Evolutionary conservation across 2,888 invertebrate genomes (phyloP).

Genomic region (Stratiomys singularior): DNA sequence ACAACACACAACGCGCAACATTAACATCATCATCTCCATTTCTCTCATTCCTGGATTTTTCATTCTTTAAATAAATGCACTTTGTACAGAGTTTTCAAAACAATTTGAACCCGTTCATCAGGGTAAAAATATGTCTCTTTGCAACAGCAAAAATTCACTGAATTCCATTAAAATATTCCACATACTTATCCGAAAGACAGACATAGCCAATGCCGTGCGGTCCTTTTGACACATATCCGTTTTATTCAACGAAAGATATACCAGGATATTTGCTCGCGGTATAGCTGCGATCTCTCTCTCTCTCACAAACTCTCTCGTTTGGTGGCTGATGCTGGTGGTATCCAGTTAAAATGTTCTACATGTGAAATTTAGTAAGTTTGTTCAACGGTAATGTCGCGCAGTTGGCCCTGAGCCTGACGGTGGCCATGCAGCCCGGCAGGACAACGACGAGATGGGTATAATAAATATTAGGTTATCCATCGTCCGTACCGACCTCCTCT

Average conservation of each 20-base stretch:
- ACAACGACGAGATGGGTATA: conserved; percentile 4
- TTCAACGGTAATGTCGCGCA: neutral
- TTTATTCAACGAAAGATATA: too few relatives aligned
- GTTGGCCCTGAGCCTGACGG: neutral
- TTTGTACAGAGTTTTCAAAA: conserved; percentile 2
- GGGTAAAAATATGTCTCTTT: conserved; percentile 28
- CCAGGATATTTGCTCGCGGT: too few relatives aligned
- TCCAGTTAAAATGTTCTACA: neutral
- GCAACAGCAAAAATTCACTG: conserved; percentile 35
- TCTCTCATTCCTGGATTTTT: too few relatives aligned
- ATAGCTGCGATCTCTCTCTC: too few relatives aligned
- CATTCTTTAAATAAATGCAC: too few relatives aligned
- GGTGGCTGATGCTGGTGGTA: too few relatives aligned
- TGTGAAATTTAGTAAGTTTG: conserved; percentile 26
- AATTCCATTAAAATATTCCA: conserved; percentile 46
- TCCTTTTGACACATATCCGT: conserved; percentile 4
- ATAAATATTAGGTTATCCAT: conserved; percentile 18
- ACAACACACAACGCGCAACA: too few relatives aligned
- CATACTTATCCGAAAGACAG: conserved; percentile 29
- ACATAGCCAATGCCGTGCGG: conserved; percentile 13
- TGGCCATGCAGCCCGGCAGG: neutral
- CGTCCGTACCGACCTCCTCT: neutral
- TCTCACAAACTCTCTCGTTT: too few relatives aligned
- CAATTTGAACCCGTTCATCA: conserved; percentile 23
- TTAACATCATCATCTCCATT: too few relatives aligned